phyloP scores from a whole-genome alignment of 2,797 vertebrate species.

The Aselliscus stoliczkanus region DNA sequence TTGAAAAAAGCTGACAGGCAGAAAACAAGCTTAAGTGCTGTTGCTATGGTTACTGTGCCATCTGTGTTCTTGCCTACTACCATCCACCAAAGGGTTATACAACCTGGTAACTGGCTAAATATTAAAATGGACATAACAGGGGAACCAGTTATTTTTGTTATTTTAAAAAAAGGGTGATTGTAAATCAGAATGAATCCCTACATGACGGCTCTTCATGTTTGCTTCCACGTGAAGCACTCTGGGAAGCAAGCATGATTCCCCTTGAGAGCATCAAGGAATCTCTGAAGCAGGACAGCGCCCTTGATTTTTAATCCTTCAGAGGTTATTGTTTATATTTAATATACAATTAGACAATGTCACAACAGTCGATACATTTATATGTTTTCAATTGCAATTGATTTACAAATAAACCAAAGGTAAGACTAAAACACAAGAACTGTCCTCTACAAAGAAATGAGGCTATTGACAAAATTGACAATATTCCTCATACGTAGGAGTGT shows the following conservation, averaged over 20 bases:
- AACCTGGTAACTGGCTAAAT: conserved; percentile 43
- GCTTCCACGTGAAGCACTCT: not conserved
- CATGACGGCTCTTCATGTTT: not conserved
- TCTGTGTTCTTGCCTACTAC: conserved; percentile 38
- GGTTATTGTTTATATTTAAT: not conserved
- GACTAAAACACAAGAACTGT: not conserved
- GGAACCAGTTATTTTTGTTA: conserved; percentile 21
- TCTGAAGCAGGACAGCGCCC: not conserved
- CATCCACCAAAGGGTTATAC: not conserved
- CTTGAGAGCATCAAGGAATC: not conserved
- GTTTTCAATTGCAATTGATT: not conserved
- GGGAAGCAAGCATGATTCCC: not conserved
- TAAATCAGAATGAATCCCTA: not conserved
- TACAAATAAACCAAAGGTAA: not conserved
- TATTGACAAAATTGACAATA: not conserved
- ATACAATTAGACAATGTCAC: not conserved
- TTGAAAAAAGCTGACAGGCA: conserved; percentile 63
- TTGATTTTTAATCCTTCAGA: not conserved
- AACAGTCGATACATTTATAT: not conserved
- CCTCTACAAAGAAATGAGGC: not conserved
- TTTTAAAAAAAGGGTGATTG: conserved; percentile 34
- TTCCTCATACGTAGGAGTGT: not conserved
- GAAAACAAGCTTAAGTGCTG: conserved; percentile 46
- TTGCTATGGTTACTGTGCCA: conserved; percentile 63
- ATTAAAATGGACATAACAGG: conserved; percentile 37